Conservation (phyloP, 2,888 invertebrate species). For the Latrodectus elegans region DNA sequence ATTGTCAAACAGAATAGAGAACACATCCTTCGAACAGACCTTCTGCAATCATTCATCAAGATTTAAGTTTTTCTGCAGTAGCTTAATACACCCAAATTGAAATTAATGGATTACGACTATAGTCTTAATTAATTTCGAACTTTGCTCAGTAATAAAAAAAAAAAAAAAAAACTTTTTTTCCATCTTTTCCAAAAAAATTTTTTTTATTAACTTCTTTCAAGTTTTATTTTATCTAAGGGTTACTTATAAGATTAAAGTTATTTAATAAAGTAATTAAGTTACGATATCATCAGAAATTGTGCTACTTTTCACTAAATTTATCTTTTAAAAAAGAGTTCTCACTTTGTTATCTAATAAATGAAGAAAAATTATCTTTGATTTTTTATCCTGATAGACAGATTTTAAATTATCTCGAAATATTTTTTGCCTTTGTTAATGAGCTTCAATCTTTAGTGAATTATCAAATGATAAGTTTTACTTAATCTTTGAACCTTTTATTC, state of each 20-base stretch:
- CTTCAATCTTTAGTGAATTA: too few species aligned
- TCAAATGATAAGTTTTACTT: too few species aligned
- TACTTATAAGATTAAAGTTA: background rate
- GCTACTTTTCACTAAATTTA: too few species aligned
- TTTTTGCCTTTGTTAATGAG: too few species aligned
- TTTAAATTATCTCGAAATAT: too few species aligned
- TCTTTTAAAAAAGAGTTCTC: too few species aligned
- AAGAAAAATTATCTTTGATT: too few species aligned
- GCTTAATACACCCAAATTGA: constrained; percentile 40
- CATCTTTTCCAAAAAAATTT: background rate
- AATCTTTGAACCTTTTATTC: too few species aligned
- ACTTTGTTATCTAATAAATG: too few species aligned
- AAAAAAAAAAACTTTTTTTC: background rate
- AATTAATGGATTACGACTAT: constrained; percentile 46
- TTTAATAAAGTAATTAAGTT: background rate
- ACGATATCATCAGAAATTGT: too few species aligned
- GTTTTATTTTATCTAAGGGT: background rate
- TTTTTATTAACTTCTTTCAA: background rate
- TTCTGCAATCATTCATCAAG: background rate
- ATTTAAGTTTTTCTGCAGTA: background rate
- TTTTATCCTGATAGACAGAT: too few species aligned
- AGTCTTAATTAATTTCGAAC: constrained; percentile 45
- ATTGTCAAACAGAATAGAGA: background rate
- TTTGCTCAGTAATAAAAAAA: background rate
- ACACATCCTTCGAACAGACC: background rate